Percentiles rank a stretch among this genome's conserved stretches.
Conservation (phyloP, 1,140 invertebrate genomes). For the Theocolax elegans region DNA sequence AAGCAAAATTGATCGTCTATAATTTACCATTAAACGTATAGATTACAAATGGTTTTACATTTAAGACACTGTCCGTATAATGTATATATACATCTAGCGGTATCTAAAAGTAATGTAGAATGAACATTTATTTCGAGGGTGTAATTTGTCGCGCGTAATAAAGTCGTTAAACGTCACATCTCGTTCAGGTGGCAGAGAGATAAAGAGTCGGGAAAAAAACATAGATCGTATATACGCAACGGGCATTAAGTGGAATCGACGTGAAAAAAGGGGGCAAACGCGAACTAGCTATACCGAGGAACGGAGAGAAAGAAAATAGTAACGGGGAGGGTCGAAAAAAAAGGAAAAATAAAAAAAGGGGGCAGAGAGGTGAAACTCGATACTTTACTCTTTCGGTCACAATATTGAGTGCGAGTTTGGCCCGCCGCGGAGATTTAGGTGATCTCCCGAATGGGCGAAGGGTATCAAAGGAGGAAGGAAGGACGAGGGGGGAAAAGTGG, state of each 20-base stretch:
- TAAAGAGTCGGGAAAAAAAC: slow-evolving; percentile 22
- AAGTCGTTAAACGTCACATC: slow-evolving; percentile 23
- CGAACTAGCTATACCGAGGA: slow-evolving; percentile 45
- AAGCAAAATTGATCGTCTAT: too few relatives aligned
- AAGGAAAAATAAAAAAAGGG: too few relatives aligned
- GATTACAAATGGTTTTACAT: too few relatives aligned
- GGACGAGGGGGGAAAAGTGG: slow-evolving; percentile 43
- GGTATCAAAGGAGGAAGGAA: slow-evolving; percentile 8
- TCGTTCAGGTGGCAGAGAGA: slow-evolving; percentile 14
- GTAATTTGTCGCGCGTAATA: slow-evolving; percentile 23
- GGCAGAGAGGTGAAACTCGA: slow-evolving; percentile 51
- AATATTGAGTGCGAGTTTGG: slow-evolving; percentile 64
- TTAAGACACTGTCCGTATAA: too few relatives aligned
- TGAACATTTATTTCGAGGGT: slow-evolving; percentile 9
- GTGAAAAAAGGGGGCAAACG: slow-evolving; percentile 23
- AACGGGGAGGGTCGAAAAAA: too few relatives aligned
- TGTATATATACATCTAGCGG: too few relatives aligned
- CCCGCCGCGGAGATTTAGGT: slow-evolving; percentile 58
- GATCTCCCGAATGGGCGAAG: slow-evolving; percentile 48
- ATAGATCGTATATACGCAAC: slow-evolving; percentile 29
- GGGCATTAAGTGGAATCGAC: slow-evolving; percentile 30
- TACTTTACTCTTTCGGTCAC: slow-evolving; percentile 63
- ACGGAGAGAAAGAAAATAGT: slow-evolving; percentile 48
- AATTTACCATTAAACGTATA: too few relatives aligned
- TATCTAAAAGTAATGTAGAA: too few relatives aligned